Percentiles rank a stretch among this genome's conserved stretches.
phyloP scores from a whole-genome alignment of 2,888 invertebrate species.

The Xestia ashworthii region DNA sequence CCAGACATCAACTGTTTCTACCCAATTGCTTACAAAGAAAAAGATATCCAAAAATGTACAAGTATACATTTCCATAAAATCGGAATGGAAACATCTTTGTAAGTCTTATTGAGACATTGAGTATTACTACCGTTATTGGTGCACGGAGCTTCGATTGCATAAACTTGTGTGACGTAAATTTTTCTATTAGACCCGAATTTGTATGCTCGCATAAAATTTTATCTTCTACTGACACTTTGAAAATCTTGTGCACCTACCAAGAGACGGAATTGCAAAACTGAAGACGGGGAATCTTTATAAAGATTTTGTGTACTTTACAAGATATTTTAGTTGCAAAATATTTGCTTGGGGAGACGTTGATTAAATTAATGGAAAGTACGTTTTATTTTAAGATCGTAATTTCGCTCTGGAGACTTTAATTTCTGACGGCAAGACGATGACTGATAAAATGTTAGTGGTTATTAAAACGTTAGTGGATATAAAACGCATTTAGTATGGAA shows the following conservation, averaged over 20 bases:
- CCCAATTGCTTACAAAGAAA: neutral
- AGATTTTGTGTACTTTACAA: slow-evolving; percentile 30
- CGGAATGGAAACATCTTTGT: slow-evolving; percentile 22
- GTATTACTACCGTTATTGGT: slow-evolving; percentile 24
- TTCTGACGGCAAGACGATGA: slow-evolving; percentile 28
- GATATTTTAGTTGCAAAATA: slow-evolving; percentile 48
- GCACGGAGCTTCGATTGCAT: slow-evolving; percentile 41
- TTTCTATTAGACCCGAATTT: slow-evolving; percentile 58
- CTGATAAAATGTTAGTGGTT: slow-evolving; percentile 40
- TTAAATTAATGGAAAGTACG: slow-evolving; percentile 36
- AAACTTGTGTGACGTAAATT: slow-evolving; percentile 51
- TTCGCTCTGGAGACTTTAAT: slow-evolving; percentile 43
- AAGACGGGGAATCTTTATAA: slow-evolving; percentile 32
- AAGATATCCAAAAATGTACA: neutral
- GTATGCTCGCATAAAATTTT: slow-evolving; percentile 58
- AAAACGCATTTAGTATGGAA: slow-evolving; percentile 46
- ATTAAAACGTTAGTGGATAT: slow-evolving; percentile 53
- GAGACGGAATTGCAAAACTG: slow-evolving; percentile 46
- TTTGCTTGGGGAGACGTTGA: slow-evolving; percentile 24
- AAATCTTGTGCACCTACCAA: slow-evolving; percentile 35
- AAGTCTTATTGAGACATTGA: slow-evolving; percentile 51
- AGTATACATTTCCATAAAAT: slow-evolving; percentile 35
- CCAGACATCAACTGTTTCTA: neutral
- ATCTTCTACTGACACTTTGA: slow-evolving; percentile 48
- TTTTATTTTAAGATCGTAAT: slow-evolving; percentile 21